Evolutionary conservation across 2,888 invertebrate species (phyloP), one percentile per base, ranked within the genome.

Genomic region (Aethes cnicana): DNA sequence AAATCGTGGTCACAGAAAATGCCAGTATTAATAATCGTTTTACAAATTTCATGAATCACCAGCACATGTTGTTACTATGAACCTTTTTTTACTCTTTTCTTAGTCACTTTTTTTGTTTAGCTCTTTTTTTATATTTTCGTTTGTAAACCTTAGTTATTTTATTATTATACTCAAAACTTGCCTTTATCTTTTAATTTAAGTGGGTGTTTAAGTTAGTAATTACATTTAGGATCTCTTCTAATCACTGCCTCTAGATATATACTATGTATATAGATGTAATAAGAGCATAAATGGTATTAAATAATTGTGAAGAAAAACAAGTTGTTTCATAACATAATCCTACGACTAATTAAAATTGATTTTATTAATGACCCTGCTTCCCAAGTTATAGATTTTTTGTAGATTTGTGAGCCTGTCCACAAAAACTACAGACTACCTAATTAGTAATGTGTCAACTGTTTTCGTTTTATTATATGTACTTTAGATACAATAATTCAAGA

Each of bases 21-120:
- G 65, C 72, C 71, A 73, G 69, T 71, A 69, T 63, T 73, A 60
- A 42, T 53, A 48, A 44, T 63, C 59, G 58, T 39, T 30, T 28
- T 12, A 18, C 6, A 2, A n/a, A n/a, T n/a, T n/a, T n/a, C 18
- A 28, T 25, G 20, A 44, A 33, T 9, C 4, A 8, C 6, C n/a
- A 8, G 3, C n/a, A 14, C 12, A 14, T 14, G 17, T n/a, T 17
- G 17, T 3, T 1, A 33, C 9, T 33, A 25, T 6, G 14, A 23
- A 1, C n/a, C 14, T 37, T 20, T 23, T 7, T 12, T 20, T 21
- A 4, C 5, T 2, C 7, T 26, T 26, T 9, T 14, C 17, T 26
- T 36, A 18, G 7, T 12, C 11, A 12, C 3, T 4, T 37, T n/a
- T 14, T 14, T 14, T 32, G 2, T 4, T 32, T 3, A 6, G 2